Evolutionary conservation across 2,797 vertebrate genomes (phyloP).

Genomic region (Capromys pilorides): DNA sequence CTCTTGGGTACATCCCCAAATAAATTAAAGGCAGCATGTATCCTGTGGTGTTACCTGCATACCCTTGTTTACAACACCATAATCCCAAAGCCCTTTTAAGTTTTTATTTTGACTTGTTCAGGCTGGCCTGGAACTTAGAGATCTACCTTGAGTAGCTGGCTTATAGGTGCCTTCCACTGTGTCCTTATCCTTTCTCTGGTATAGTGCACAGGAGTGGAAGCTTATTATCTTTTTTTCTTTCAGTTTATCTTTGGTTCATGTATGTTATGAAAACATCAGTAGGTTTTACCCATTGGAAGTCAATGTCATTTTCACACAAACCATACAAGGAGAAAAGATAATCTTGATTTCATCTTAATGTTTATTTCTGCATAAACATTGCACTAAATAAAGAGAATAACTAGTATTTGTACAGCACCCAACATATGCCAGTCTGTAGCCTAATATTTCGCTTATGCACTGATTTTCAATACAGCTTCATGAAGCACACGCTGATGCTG

Average conservation of each 20-base stretch:
- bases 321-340: not conserved
- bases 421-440: not conserved
- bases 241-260: not conserved
- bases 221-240: not conserved
- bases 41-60: not conserved
- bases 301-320: not conserved
- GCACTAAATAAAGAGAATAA: constrained; percentile 10
- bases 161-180: not conserved
- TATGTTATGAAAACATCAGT: not conserved
- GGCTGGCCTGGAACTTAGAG: not conserved
- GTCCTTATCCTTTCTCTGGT: not conserved
- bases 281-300: not conserved
- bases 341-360: not conserved
- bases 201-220: not conserved
- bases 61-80: not conserved
- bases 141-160: not conserved
- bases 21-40: not conserved
- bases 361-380: constrained; percentile 48
- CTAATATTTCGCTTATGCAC: not conserved
- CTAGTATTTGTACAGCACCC: not conserved
- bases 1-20: not conserved
- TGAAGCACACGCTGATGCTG: fast-evolving
- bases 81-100: not conserved
- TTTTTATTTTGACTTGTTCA: not conserved
- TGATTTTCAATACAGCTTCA: not conserved